Conservation (phyloP, 2,797 vertebrate genomes). For the Enteromius trimaculatus region DNA sequence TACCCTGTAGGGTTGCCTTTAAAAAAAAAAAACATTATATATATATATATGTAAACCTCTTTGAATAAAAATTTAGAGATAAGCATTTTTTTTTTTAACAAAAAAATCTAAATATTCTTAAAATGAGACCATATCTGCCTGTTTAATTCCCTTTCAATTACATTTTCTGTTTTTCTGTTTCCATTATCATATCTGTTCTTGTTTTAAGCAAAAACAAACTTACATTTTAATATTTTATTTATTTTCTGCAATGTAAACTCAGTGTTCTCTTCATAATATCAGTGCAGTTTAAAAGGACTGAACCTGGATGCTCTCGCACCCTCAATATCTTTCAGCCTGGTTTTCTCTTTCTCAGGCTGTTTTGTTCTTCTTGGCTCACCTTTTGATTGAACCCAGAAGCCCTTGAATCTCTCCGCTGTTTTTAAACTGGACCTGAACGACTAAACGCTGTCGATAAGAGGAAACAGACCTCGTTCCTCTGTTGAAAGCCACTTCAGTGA, state of each 20-base stretch:
- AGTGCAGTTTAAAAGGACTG: not conserved
- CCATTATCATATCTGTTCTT: too few relatives aligned
- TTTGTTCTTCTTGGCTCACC: conserved; percentile 1
- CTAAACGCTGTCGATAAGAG: conserved; percentile 10
- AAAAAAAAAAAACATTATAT: too few relatives aligned
- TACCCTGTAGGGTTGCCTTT: too few relatives aligned
- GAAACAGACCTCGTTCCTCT: conserved; percentile 15
- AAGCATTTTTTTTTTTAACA: too few relatives aligned
- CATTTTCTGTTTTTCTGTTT: too few relatives aligned
- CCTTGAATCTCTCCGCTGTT: conserved; percentile 7
- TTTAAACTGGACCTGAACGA: conserved; percentile 3
- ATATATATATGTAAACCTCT: too few relatives aligned
- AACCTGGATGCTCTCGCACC: not conserved
- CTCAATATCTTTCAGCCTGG: not conserved
- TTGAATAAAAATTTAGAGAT: too few relatives aligned
- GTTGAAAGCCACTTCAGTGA: not conserved
- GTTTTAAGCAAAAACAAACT: too few relatives aligned
- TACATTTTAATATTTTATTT: too few relatives aligned
- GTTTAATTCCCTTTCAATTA: too few relatives aligned
- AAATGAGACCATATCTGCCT: too few relatives aligned
- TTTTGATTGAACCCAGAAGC: conserved; percentile 2
- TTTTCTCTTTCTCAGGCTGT: not conserved
- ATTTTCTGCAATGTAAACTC: not conserved
- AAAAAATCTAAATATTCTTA: too few relatives aligned
- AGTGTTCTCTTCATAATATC: not conserved